Base-by-base conservation (phyloP, 2,797 vertebrate species). In the Amphiprion clarkii region DNA sequence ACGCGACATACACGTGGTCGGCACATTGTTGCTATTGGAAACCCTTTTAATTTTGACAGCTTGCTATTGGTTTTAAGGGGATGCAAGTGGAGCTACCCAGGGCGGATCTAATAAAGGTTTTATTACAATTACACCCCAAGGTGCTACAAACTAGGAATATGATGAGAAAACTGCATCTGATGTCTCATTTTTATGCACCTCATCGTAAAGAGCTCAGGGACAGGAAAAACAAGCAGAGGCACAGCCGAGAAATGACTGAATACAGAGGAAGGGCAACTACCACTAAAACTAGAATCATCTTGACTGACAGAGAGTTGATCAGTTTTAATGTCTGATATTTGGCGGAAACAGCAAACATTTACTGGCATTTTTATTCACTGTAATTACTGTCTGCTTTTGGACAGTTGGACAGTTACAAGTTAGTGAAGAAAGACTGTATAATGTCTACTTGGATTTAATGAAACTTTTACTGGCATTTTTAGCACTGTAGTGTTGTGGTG, bases 1-100 rank as follows among this genome's bases (percentile, higher is more conserved):
- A 21, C 2, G 31, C 64, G 59, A 42, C 33, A 65, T 31, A 29
- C 56, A 17, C 71, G 40, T 59, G 51, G 81, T 82, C 81, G 63
- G 66, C 42, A 11, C 42, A 11, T 72, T 55, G 89, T 88, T 92
- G 92, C 89, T 44, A 91, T 85, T 89, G 88, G 90, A 87, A 88
- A 91, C 90, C 54, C 51, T 62, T 80, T 84, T 76, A 70, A 88
- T 81, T 85, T 76, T 83, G 58, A 81, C 14, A 10, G 76, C 82
- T 78, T 84, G 88, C 67, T 78, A 73, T 74, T 69, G 60, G 70
- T 83, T 86, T 79, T 80, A 64, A 67, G 60, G 62, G 70, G 72
- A 82, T 76, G 59, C 56, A 62, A 84, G 65, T 60, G 61, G 69
- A 82, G 79, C 67, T 57, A 71, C 87, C 71, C 72, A 79, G 71